Percentiles rank a stretch among this genome's conserved stretches.
These are phyloP conservation scores for Stictocephala bisonia DNA, from an alignment of 2,888 invertebrate genomes.

Conservation along the genomic window DNA sequence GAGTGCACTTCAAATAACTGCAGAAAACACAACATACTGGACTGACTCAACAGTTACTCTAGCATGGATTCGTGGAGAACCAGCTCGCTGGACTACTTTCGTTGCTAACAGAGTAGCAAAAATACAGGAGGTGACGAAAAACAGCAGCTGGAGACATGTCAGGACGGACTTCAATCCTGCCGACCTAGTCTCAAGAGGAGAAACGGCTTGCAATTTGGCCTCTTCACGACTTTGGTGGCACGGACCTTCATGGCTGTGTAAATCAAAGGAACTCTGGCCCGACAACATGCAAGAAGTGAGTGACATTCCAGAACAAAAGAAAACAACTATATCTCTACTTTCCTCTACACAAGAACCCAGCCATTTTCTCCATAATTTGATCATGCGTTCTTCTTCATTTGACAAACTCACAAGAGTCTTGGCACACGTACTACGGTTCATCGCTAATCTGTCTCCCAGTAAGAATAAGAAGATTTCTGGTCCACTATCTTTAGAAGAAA, in stretches of 20 bases:
- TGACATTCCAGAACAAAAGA: neutral
- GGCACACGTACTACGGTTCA: neutral
- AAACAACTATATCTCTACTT: neutral
- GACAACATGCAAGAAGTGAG: neutral
- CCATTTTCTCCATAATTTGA: neutral
- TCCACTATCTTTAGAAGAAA: conserved; percentile 5
- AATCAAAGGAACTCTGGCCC: neutral
- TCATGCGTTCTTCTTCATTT: neutral
- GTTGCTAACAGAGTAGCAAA: conserved; percentile 57
- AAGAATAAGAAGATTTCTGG: neutral
- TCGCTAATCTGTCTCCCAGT: neutral
- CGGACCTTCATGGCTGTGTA: neutral
- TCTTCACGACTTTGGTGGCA: conserved; percentile 7
- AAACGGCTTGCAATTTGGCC: neutral
- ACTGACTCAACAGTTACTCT: conserved; percentile 6
- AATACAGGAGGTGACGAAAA: conserved; percentile 47
- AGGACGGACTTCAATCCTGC: neutral
- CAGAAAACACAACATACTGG: conserved; percentile 16
- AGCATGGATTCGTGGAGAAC: conserved; percentile 43
- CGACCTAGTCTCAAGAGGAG: no score
- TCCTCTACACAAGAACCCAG: neutral
- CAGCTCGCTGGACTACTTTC: conserved; percentile 55
- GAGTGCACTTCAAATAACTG: neutral
- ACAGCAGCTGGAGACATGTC: conserved; percentile 11
- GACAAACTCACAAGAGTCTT: neutral